These are phyloP conservation scores for Porites evermanni DNA, from an alignment of 92 coral and sea anemone species.

Conservation along the genomic window DNA sequence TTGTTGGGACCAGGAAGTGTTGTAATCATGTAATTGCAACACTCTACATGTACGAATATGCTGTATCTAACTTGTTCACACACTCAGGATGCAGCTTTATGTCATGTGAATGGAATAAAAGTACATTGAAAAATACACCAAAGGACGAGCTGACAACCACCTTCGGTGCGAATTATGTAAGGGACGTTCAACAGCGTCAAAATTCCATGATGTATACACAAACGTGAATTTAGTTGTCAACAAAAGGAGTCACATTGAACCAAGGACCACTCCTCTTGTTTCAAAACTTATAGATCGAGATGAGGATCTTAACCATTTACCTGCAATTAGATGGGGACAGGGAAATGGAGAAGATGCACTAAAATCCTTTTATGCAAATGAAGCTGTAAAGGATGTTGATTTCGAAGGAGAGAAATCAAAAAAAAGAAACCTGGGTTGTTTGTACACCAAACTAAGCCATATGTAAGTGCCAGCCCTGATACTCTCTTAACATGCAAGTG, in stretches of 20 bases:
- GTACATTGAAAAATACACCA: slow-evolving; percentile 46
- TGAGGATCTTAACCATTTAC: slow-evolving; percentile 48
- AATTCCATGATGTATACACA: slow-evolving; percentile 46
- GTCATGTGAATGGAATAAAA: slow-evolving; percentile 58
- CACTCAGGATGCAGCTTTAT: slow-evolving; percentile 53
- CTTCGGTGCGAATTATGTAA: slow-evolving; percentile 40
- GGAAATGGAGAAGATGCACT: slow-evolving; percentile 42
- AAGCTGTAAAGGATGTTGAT: slow-evolving; percentile 1
- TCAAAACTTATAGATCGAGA: slow-evolving; percentile 37
- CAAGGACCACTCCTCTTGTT: slow-evolving; percentile 52
- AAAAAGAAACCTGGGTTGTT: not conserved
- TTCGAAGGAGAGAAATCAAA: slow-evolving; percentile 2
- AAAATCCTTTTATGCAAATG: slow-evolving; percentile 12
- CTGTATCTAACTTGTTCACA: slow-evolving; percentile 33
- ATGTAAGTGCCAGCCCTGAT: slow-evolving; percentile 8
- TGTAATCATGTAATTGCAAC: slow-evolving; percentile 66
- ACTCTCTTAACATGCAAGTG: slow-evolving; percentile 27
- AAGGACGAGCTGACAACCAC: slow-evolving; percentile 15
- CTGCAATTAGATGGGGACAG: slow-evolving; percentile 66
- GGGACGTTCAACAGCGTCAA: slow-evolving; percentile 53
- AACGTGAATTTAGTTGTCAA: slow-evolving; percentile 42
- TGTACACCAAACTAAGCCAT: not conserved
- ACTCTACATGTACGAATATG: slow-evolving; percentile 57
- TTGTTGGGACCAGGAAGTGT: slow-evolving; percentile 48
- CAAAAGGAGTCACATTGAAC: slow-evolving; percentile 42